A percentile compares a stretch with the other conserved stretches of the same genome.
phyloP scores from a whole-genome alignment of 2,888 invertebrate genomes.

The Cantharis nigra region DNA sequence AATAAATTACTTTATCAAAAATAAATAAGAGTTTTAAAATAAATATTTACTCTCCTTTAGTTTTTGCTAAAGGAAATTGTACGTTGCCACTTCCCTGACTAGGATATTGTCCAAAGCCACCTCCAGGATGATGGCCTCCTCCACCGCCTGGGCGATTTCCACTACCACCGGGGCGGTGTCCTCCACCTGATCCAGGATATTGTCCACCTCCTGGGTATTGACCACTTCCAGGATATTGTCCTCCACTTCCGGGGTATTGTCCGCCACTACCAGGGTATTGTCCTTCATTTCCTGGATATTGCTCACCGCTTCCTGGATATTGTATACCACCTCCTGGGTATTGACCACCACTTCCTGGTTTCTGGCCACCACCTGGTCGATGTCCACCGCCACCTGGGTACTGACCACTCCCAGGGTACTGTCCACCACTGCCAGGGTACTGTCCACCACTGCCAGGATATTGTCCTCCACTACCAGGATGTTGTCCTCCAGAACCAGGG shows the following conservation, averaged over 20 bases:
- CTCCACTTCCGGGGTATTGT: not conserved
- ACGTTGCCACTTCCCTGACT: conserved; percentile 17
- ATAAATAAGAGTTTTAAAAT: not conserved
- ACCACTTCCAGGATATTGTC: not conserved
- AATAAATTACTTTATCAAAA: not conserved
- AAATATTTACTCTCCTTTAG: not conserved
- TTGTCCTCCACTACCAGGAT: not conserved
- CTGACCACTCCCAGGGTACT: not conserved
- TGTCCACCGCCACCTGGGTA: not conserved
- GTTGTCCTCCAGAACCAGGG: not conserved
- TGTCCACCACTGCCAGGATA: not conserved
- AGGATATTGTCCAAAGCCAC: conserved; percentile 19
- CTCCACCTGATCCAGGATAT: conserved; percentile 3
- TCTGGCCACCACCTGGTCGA: not conserved
- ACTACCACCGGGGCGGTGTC: conserved; percentile 1
- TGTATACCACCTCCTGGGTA: not conserved
- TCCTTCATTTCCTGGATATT: not conserved
- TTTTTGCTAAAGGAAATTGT: not conserved
- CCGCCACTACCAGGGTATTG: conserved; percentile 4
- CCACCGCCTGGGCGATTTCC: not conserved
- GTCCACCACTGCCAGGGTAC: not conserved
- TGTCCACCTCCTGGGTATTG: conserved; percentile 7
- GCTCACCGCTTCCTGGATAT: not conserved
- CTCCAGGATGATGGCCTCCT: not conserved
- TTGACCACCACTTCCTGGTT: not conserved